These are phyloP conservation scores for Drosophila planitibia DNA, from an alignment of 2,888 invertebrate species.

Conservation along the genomic window DNA sequence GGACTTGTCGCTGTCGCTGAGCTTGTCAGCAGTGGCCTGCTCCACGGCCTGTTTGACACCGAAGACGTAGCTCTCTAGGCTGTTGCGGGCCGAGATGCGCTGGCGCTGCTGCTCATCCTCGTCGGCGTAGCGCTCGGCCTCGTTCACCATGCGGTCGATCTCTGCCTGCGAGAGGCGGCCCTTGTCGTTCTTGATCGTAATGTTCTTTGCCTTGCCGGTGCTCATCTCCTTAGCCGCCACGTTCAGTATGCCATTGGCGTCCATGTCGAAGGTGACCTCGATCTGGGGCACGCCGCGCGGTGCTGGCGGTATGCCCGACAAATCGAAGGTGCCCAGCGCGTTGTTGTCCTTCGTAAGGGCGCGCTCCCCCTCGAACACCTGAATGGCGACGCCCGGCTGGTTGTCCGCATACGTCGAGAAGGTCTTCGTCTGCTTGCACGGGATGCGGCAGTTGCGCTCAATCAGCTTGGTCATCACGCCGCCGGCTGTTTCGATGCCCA, in stretches of 20 bases:
- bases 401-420: slow-evolving; percentile 42
- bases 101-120: slow-evolving; percentile 41
- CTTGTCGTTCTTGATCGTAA: slow-evolving; percentile 93
- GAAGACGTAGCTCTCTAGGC: slow-evolving; percentile 36
- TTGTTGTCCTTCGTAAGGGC: slow-evolving; percentile 36
- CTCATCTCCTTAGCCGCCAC: slow-evolving; percentile 91
- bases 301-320: slow-evolving; percentile 94
- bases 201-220: slow-evolving; percentile 90
- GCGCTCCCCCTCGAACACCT: slow-evolving; percentile 42
- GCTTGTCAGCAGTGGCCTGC: slow-evolving; percentile 87
- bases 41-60: slow-evolving; percentile 84
- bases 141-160: slow-evolving; percentile 91
- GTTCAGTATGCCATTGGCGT: slow-evolving; percentile 97
- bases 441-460: slow-evolving; percentile 38
- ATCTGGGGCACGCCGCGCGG: slow-evolving; percentile 94
- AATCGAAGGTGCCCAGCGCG: slow-evolving; percentile 35
- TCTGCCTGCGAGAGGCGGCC: slow-evolving; percentile 92
- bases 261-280: slow-evolving; percentile 92
- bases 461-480: slow-evolving; percentile 41
- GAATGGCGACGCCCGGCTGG: slow-evolving; percentile 40
- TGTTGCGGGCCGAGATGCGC: slow-evolving; percentile 37
- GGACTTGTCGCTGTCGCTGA: slow-evolving; percentile 89
- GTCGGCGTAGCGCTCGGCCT: slow-evolving; percentile 90
- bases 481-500: slow-evolving; percentile 42
- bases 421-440: slow-evolving; percentile 41